Conservation (phyloP, 2,113 vertebrate genomes). For the Chitala chitala region DNA sequence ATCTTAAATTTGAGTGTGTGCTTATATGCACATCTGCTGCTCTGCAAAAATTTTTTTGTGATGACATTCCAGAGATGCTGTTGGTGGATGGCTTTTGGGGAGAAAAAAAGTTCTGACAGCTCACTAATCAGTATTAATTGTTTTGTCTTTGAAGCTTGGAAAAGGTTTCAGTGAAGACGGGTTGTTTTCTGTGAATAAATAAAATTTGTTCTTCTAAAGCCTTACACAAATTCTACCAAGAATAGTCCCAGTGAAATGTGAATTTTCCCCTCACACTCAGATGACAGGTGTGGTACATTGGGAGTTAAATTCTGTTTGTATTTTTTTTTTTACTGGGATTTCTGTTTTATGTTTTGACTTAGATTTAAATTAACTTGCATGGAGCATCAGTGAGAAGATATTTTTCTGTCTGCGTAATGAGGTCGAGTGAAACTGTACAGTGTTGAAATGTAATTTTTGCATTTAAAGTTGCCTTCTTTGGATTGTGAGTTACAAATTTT, state of each 20-base stretch:
- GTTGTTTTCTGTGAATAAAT: conserved; percentile 72
- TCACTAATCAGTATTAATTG: too few species aligned
- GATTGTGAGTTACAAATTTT: too few species aligned
- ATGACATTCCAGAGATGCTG: too few species aligned
- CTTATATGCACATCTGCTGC: too few species aligned
- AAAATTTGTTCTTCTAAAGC: conserved; percentile 67
- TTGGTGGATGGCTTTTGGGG: too few species aligned
- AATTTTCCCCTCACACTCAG: conserved; percentile 39
- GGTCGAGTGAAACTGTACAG: too few species aligned
- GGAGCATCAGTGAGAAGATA: not conserved
- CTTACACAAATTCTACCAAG: conserved; percentile 70
- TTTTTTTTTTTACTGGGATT: conserved; percentile 11
- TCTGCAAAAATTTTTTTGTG: too few species aligned
- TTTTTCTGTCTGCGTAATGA: not conserved
- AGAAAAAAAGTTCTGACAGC: too few species aligned
- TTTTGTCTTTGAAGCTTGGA: conserved; percentile 12
- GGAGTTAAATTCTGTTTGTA: not conserved
- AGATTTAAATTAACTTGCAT: not conserved
- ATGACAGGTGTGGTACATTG: not conserved
- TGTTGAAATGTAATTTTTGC: too few species aligned
- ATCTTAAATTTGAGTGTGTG: too few species aligned
- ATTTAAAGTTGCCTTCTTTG: too few species aligned
- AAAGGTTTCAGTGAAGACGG: conserved; percentile 35
- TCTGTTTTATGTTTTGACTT: not conserved
- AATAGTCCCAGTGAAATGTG: conserved; percentile 80